phyloP scores from a whole-genome alignment of 2,888 invertebrate species.

The Alcis repandata region DNA sequence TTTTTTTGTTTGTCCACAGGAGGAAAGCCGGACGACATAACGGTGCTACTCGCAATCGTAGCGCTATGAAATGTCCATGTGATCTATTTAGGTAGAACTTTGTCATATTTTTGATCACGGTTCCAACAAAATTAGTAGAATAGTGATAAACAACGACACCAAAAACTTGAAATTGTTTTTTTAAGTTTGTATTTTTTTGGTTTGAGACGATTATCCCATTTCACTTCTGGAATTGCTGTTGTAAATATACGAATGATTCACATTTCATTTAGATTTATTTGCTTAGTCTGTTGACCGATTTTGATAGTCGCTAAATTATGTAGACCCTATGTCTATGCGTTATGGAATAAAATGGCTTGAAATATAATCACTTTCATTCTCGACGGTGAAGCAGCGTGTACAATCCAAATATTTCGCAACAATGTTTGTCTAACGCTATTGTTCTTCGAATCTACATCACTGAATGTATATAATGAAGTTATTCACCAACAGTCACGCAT shows the following conservation, averaged over 20 bases:
- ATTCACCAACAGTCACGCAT: conserved; percentile 10
- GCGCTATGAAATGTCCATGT: conserved; percentile 88
- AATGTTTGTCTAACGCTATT: conserved; percentile 8
- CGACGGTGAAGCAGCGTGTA: not conserved
- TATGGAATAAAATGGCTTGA: conserved; percentile 6
- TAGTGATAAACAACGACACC: conserved; percentile 74
- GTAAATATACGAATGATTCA: conserved; percentile 4
- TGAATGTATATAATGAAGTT: conserved; percentile 14
- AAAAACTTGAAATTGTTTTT: conserved; percentile 60
- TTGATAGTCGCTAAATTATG: not conserved
- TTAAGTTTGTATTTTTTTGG: conserved; percentile 37
- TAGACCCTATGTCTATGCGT: not conserved
- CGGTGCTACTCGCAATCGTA: conserved; percentile 97
- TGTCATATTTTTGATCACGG: conserved; percentile 66
- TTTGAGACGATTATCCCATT: conserved; percentile 31
- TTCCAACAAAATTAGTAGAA: conserved; percentile 68
- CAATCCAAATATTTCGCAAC: conserved; percentile 7
- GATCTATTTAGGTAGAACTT: conserved; percentile 70
- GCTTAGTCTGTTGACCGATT: conserved; percentile 7
- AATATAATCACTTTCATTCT: not conserved
- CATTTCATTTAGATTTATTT: conserved; percentile 4
- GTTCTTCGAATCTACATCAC: not conserved
- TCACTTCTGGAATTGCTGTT: conserved; percentile 7
- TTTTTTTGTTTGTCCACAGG: conserved; percentile 89
- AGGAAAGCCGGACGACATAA: conserved; percentile 99